Base-by-base conservation (phyloP, 1,140 invertebrate species). In the Trialeurodes vaporariorum region DNA sequence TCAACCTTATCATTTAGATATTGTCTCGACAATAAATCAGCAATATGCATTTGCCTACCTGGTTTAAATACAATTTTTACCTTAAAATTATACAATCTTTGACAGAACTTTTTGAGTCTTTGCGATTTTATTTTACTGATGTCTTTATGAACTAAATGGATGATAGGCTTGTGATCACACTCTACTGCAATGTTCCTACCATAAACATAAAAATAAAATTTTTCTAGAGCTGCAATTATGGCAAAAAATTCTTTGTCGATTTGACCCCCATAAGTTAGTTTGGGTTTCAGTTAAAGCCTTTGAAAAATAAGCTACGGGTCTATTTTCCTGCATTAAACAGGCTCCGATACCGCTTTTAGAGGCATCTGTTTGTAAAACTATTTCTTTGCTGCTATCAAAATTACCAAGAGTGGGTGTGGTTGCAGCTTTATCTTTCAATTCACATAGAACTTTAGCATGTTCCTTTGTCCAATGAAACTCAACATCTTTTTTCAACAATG, bases 301-400 rank as follows among this genome's bases (percentile, higher is more conserved):
- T n/a, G 73, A 76, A 13, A 70, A 70, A 75, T 76, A 82, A n/a
- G 72, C 71, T 2, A 82, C 71, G 9, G 76, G 79, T 27, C 75
- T 66, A 23, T 71, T 69, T 70, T 67, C 72, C 70, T 73, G 75
- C 27, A 76, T 64, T 23, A 77, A 64, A 68, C 70, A 73, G 58
- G 60, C 69, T 5, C 70, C 71, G 64, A 73, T 65, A 17, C 73
- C 75, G 61, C 66, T 34, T 63, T 73, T 59, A 2, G 71, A 75
- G 2, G 75, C 74, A 72, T 77, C 76, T 22, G 68, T 65, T 65
- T 75, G 72, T 25, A 77, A n/a, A n/a, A n/a, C n/a, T n/a, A n/a
- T n/a, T n/a, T n/a, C n/a, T n/a, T n/a, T n/a, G n/a, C n/a, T n/a
- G n/a, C n/a, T n/a, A n/a, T n/a, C n/a, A n/a, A n/a, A n/a, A n/a